Evolutionary conservation across 2,113 vertebrate genomes (phyloP), one percentile per base, ranked within the genome.

Genomic region (Lophius piscatorius): DNA sequence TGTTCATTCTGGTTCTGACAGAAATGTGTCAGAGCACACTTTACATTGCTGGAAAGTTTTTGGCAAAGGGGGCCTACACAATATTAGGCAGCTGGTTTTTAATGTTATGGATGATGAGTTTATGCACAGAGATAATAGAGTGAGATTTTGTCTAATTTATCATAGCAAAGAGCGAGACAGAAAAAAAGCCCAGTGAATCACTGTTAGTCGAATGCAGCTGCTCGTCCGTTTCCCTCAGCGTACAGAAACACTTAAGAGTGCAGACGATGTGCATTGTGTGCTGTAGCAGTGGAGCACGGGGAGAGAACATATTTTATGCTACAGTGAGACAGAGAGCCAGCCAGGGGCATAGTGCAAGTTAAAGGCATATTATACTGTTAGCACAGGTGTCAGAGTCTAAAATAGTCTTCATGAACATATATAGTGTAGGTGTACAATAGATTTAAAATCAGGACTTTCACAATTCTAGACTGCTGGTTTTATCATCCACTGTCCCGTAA

Each of bases 151-250:
- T n/a, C n/a, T n/a, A n/a, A 77, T 79, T 82, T 77, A 81, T 67
- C 72, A 70, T 31, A 17, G 48, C 63, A 45, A 28, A 38, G 46
- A 73, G 45, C 3, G 38, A 62, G 42, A 47, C 58, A 46, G 58
- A 59, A 63, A 50, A 42, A 46, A 40, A 42, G 42, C 23, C 63
- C 20, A 36, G 22, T 28, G 29, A 62, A 74, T 68, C 39, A 14
- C 36, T 13, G 23, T 70, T 50, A 71, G 59, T 63, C 47, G 3
- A 68, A 51, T 45, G n/a, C n/a, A n/a, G n/a, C n/a, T n/a, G n/a
- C n/a, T n/a, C n/a, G 40, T 61, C 29, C 3, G 9, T 9, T 10
- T 31, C 29, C 29, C 20, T 44, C 21, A 23, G 41, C 22, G 41
- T 44, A 22, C 22, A 23, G 14, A 41, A 20, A 48, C 16, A 18